Percentiles rank a stretch among this genome's conserved stretches.
Conservation (phyloP, 2,113 vertebrate genomes). For the Bettongia penicillata region DNA sequence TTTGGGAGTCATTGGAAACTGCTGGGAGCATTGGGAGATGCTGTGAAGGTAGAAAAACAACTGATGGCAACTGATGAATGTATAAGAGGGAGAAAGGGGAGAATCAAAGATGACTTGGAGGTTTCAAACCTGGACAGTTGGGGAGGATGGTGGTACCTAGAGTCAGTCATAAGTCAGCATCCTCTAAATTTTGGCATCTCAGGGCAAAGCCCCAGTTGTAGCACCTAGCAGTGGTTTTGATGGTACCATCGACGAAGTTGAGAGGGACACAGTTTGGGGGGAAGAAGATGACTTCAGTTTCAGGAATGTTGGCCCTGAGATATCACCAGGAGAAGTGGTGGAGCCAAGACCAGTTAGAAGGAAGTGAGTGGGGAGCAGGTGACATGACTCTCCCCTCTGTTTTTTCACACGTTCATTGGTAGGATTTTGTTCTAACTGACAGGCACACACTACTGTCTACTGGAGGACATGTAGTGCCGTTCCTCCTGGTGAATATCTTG, state of each 20-base stretch:
- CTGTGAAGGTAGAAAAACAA: background rate
- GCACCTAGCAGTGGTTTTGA: background rate
- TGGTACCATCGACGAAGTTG: background rate
- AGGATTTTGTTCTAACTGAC: background rate
- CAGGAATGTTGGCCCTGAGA: background rate
- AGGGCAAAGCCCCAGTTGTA: no score
- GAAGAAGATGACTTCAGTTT: background rate
- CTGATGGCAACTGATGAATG: background rate
- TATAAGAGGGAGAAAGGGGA: background rate
- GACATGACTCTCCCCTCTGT: background rate
- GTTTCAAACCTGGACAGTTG: background rate
- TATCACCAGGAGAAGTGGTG: background rate
- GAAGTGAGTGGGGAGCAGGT: background rate
- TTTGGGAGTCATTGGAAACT: background rate
- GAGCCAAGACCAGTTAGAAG: background rate
- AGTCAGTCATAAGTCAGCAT: no score
- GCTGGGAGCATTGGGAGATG: no score
- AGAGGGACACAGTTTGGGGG: background rate
- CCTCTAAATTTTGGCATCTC: no score
- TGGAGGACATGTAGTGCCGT: background rate
- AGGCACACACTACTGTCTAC: no score
- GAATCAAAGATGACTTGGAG: background rate
- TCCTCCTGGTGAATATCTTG: background rate
- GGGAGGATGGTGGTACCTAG: no score
- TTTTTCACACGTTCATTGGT: background rate